Evolutionary conservation across 2,797 vertebrate genomes (phyloP), one percentile per base, ranked within the genome.

Genomic region (Fundulus diaphanus): DNA sequence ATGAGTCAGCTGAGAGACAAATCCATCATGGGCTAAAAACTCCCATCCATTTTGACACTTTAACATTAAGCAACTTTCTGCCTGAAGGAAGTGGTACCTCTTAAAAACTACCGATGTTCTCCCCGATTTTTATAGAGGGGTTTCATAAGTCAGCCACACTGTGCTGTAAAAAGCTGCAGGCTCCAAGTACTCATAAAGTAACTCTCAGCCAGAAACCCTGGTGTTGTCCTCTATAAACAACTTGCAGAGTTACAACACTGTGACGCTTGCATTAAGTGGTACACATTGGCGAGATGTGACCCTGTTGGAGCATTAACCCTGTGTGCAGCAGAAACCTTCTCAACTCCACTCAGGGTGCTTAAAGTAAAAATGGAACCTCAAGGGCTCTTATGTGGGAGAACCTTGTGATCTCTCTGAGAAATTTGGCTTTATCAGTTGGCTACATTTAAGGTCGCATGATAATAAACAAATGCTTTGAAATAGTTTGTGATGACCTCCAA

Each of bases 51-150:
- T 78, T 70, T 87, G 83, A 85, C 88, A 87, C 77, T 81, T 90
- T 82, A 83, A 88, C 89, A 85, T 82, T 72, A 73, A 75, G 82
- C 76, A 80, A 78, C 80, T 82, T 66, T 85, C 77, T 86, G 86
- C 90, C 85, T 74, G 81, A 76, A 90, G 88, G 81, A 79, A 87
- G 74, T 29, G 59, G 73, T 83, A 81, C 79, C 79, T 85, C 76
- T 87, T 87, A 82, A 85, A 85, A 90, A 81, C 61, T 74, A 77
- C 71, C 84, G 85, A 91, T 89, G 84, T 86, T 91, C 83, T 51
- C 76, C 42, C 56, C 70, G 82, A 85, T 90, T 86, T 85, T 83
- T 84, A 79, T 79, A 18, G 75, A 86, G 61, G 78, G 65, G 33
- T 66, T 82, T 82, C 68, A 86, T 81, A 82, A 87, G 76, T 88